phyloP scores from a whole-genome alignment of 2,888 invertebrate species.

The Oligia fasciuncula region DNA sequence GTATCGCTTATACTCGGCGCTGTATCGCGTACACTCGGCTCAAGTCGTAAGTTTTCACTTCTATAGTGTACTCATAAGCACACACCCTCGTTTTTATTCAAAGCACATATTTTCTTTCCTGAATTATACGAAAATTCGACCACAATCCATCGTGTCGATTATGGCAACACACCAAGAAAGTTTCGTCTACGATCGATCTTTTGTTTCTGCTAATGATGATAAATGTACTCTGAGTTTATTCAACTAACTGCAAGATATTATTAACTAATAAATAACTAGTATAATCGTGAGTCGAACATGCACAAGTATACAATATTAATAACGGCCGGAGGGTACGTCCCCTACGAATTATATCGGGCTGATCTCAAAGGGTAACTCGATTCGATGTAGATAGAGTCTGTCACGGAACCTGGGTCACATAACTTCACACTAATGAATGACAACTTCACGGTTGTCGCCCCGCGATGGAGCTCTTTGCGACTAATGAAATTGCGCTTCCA shows the following conservation, averaged over 20 bases:
- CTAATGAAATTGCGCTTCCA: constrained; percentile 82
- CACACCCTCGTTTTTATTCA: not conserved
- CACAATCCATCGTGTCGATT: constrained; percentile 3
- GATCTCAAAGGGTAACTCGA: constrained; percentile 73
- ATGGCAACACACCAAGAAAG: constrained; percentile 13
- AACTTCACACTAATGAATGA: constrained; percentile 82
- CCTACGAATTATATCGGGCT: constrained; percentile 56
- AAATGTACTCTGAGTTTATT: constrained; percentile 26
- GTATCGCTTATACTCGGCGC: not conserved
- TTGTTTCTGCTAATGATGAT: constrained; percentile 24
- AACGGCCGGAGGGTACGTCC: constrained; percentile 42
- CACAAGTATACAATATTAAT: constrained; percentile 42
- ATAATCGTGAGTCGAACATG: constrained; percentile 23
- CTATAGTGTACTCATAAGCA: not conserved
- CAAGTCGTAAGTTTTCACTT: not conserved
- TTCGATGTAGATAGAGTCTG: constrained; percentile 68
- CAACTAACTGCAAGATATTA: constrained; percentile 14
- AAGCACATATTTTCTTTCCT: not conserved
- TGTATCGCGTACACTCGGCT: not conserved
- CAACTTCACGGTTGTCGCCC: constrained; percentile 76
- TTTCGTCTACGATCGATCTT: not conserved
- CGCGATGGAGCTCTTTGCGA: constrained; percentile 76
- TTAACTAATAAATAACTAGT: constrained; percentile 8
- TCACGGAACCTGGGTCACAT: constrained; percentile 73
- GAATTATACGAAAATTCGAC: not conserved